Evolutionary conservation across 2,113 vertebrate species (phyloP).

Genomic region (Solenodon paradoxus): DNA sequence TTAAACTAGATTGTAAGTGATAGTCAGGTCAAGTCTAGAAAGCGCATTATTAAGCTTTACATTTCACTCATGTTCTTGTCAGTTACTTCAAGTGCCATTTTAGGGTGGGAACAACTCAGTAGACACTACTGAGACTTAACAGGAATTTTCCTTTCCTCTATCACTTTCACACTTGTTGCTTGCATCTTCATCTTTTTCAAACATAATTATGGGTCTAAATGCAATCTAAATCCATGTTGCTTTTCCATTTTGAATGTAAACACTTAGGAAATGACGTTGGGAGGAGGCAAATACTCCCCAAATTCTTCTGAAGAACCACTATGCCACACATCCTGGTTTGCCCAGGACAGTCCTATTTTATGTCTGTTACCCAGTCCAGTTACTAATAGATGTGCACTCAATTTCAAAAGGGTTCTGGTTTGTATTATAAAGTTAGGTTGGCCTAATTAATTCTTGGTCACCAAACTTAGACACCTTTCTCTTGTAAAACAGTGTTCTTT

Average conservation of each 20-base stretch:
- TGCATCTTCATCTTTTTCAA: neutral
- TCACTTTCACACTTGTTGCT: neutral
- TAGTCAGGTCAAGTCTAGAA: neutral
- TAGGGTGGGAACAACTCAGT: neutral
- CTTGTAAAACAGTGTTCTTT: neutral
- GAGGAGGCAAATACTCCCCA: neutral
- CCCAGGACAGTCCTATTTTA: neutral
- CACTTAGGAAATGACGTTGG: neutral
- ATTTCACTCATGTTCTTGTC: neutral
- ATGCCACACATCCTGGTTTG: neutral
- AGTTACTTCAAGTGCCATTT: neutral
- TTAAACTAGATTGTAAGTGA: neutral
- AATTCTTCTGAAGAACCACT: neutral
- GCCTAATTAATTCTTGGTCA: neutral
- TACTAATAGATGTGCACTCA: neutral
- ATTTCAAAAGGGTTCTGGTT: neutral
- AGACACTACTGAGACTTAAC: neutral
- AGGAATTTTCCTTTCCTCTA: slow-evolving; percentile 8
- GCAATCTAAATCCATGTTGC: neutral
- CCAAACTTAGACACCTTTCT: slow-evolving; percentile 13
- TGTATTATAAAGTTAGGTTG: neutral
- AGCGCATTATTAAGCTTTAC: neutral
- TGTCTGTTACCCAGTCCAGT: neutral
- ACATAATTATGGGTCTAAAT: neutral
- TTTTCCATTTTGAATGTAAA: neutral